phyloP scores from a whole-genome alignment of 2,888 invertebrate genomes.

The Hofmannophila pseudospretella region DNA sequence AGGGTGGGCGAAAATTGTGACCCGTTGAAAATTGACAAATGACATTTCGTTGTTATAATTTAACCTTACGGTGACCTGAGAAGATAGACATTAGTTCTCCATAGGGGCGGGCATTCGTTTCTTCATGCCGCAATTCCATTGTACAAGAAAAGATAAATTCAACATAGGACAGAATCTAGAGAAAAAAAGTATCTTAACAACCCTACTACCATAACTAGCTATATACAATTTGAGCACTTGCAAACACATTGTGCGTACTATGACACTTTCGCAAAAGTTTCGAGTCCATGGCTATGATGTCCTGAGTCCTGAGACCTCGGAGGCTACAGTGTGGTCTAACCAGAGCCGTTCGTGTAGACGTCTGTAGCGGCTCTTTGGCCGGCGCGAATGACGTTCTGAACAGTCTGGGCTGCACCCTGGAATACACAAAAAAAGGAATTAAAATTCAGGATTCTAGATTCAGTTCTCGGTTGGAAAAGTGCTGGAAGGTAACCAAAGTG shows the following conservation, averaged over 20 bases:
- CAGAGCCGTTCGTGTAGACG: slow-evolving; percentile 63
- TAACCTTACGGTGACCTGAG: no score
- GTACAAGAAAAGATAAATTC: no score
- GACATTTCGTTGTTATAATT: no score
- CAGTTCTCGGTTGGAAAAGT: no score
- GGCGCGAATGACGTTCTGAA: slow-evolving; percentile 81
- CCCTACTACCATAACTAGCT: slow-evolving; percentile 1
- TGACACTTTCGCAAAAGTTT: slow-evolving; percentile 72
- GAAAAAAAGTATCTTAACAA: neutral
- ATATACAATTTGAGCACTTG: slow-evolving; percentile 62
- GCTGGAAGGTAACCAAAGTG: no score
- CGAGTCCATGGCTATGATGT: slow-evolving; percentile 34
- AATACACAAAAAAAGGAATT: slow-evolving; percentile 28
- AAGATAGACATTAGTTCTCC: no score
- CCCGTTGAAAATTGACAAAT: no score
- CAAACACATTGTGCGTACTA: slow-evolving; percentile 73
- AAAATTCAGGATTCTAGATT: no score
- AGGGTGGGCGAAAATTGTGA: no score
- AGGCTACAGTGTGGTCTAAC: slow-evolving; percentile 23
- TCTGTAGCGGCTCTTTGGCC: slow-evolving; percentile 73
- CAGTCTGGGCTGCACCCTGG: slow-evolving; percentile 85
- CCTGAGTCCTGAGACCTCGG: neutral
- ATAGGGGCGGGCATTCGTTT: no score
- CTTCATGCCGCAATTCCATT: no score
- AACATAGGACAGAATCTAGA: no score